Evolutionary conservation across 2,888 invertebrate species (phyloP), one percentile per base, ranked within the genome.

Genomic region (Himalopsyche tibetana): DNA sequence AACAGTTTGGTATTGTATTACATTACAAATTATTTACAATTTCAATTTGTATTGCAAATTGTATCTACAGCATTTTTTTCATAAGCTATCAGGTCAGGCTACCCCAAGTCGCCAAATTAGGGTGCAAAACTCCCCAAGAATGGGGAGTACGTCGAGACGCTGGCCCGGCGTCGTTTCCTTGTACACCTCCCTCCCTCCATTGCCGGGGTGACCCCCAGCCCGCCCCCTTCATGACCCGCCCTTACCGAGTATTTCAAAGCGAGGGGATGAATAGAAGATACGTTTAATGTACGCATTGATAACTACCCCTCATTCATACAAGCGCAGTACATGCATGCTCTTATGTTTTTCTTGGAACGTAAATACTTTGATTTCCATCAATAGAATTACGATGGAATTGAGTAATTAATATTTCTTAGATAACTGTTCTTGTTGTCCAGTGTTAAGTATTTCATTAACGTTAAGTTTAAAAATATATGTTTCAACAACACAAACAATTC

Each of bases 191-290:
- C 74, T 12, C 74, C 8, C 36, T 36, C 36, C 74, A 15, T 4
- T 15, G 12, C 38, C 2, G 74, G 74, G 74, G 74, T 36, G 74
- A 74, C 36, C 74, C 51, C 74, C 74, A 74, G 12, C 74, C 74
- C 74, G 74, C 74, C 74, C 74, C 74, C 74, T 74, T 74, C 63
- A 15, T 74, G 74, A 74, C 74, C 74, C 74, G 74, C 74, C 74
- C 74, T 74, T 74, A 15, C 36, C 74, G 74, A 74, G 74, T 74
- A 74, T 38, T 36, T 74, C 36, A 28, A 74, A 36, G 74, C 36
- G 19, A 74, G 74, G 74, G 74, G 74, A 74, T 74, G 74, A 74
- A 74, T 36, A 74, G 28, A 38, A 74, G 74, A 74, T 74, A 74
- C 74, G 74, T 74, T 74, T 74, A 74, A 74, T 74, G 36, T 74